Percentiles rank a stretch among this genome's conserved stretches.
phyloP scores from a whole-genome alignment of 1,140 invertebrate genomes.

The Leptopilina clavipes region DNA sequence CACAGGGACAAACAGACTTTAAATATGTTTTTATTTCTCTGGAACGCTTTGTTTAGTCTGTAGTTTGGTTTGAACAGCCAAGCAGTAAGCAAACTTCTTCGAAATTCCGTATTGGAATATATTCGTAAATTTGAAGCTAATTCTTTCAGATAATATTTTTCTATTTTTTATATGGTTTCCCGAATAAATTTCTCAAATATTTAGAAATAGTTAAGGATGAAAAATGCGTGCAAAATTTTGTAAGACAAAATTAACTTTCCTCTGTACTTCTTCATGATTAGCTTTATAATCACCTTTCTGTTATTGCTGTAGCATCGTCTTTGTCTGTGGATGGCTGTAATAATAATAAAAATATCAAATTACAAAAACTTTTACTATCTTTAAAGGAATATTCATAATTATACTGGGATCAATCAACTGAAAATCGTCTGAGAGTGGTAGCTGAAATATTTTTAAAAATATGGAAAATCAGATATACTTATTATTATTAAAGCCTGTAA shows the following conservation, averaged over 20 bases:
- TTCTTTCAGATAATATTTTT: constrained; percentile 18
- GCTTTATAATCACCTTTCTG: constrained; percentile 63
- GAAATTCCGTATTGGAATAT: constrained; percentile 3
- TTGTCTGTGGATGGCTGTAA: constrained; percentile 73
- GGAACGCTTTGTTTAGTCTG: background rate
- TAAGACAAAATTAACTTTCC: background rate
- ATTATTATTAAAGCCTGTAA: too few species aligned
- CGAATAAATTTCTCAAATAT: constrained; percentile 28
- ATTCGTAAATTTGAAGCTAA: background rate
- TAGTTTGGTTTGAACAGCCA: constrained; percentile 23
- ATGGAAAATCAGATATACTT: too few species aligned
- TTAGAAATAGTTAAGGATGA: background rate
- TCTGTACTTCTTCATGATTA: constrained; percentile 22
- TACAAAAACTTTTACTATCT: constrained; percentile 3
- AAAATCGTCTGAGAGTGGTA: too few species aligned
- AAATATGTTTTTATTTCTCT: constrained; percentile 33
- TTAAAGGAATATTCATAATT: background rate
- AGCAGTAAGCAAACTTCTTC: constrained; percentile 39
- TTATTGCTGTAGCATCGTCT: constrained; percentile 61
- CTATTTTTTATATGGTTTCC: background rate
- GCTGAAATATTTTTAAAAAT: too few species aligned
- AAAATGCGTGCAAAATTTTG: constrained; percentile 26
- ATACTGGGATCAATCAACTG: too few species aligned
- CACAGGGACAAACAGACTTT: constrained; percentile 36
- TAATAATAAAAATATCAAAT: constrained; percentile 48